Evolutionary conservation across 2,888 invertebrate genomes (phyloP), one percentile per base, ranked within the genome.

Genomic region (Cotesia congregata): DNA sequence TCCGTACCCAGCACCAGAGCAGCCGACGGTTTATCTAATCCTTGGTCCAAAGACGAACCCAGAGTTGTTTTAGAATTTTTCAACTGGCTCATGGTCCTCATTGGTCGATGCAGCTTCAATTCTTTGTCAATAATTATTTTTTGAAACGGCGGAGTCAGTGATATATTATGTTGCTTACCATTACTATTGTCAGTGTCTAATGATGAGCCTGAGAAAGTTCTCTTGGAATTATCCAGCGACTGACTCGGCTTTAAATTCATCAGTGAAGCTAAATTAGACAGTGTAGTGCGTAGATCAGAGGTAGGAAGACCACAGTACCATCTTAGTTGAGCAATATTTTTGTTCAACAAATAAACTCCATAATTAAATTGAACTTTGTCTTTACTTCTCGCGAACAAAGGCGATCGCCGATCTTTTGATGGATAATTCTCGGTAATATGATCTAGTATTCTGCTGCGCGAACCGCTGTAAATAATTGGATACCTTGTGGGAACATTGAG

Each of bases 281-380:
- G 90, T 0, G 96, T 97, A 3, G 94, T 93, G 78, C 95, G 90
- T 79, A 96, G 92, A 87, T 96, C 95, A 3, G 91, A 90, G 0
- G 96, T 94, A 0, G 94, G 92, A 64, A 95, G 90, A 0, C 94
- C 94, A 81, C 94, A 93, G 67, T 94, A 93, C 92, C 94, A 95
- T 70, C 95, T 90, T 78, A 98, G 90, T 90, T 99, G 98, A 0
- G 96, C 96, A 79, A 99, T 95, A 87, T 98, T 97, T 90, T 97
- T 98, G 90, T 98, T 98, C 41, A 98, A 90, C 12, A 98, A 91
- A 87, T 96, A 98, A 80, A 98, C 95, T 4, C 95, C 98, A 89
- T 98, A 98, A 79, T 95, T 94, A 87, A 97, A 97, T 82, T 95
- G 92, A 6, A 94, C 92, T 78, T 93, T 92, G 85, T 96, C 95